Percentiles rank a stretch among this genome's conserved stretches.
phyloP scores from a whole-genome alignment of 2,797 vertebrate species.

The Mallotus villosus region DNA sequence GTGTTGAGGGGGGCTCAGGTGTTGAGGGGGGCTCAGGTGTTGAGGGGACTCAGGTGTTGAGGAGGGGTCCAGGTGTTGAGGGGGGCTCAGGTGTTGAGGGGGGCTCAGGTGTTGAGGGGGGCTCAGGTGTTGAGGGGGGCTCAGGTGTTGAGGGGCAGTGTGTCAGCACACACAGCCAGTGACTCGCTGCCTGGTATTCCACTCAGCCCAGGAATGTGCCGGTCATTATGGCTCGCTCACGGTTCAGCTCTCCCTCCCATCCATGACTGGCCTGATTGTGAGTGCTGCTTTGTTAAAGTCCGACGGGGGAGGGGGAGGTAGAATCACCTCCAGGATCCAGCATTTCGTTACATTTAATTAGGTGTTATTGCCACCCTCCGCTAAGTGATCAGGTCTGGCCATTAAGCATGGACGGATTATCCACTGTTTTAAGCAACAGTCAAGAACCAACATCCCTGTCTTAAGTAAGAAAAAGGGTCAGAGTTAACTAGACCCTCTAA shows the following conservation, averaged over 20 bases:
- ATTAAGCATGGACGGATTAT: background rate
- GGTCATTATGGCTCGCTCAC: constrained; percentile 67
- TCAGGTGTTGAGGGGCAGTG: constrained; percentile 52
- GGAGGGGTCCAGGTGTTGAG: constrained; percentile 22
- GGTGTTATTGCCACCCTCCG: background rate
- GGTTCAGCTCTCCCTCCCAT: constrained; percentile 70
- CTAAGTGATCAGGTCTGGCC: background rate
- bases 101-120: constrained; percentile 3
- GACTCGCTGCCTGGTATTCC: constrained; percentile 70
- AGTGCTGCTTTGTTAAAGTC: constrained; percentile 65
- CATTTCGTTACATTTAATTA: constrained; percentile 24
- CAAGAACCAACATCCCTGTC: background rate
- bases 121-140: constrained; percentile 12
- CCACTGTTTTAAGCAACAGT: background rate
- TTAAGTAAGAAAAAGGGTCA: background rate
- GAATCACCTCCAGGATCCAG: constrained; percentile 47
- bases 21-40: constrained; percentile 27
- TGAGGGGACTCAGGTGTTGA: constrained; percentile 56
- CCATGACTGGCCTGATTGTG: constrained; percentile 70
- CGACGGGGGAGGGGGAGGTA: constrained; percentile 12
- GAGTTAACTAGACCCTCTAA: background rate
- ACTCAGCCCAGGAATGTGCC: constrained; percentile 74
- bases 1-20: constrained; percentile 52
- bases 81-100: constrained; percentile 53
- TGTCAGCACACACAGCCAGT: constrained; percentile 53